These are phyloP conservation scores for Lepidocolaptes lacrymiger DNA, from an alignment of 2,797 vertebrate species.

Conservation along the genomic window DNA sequence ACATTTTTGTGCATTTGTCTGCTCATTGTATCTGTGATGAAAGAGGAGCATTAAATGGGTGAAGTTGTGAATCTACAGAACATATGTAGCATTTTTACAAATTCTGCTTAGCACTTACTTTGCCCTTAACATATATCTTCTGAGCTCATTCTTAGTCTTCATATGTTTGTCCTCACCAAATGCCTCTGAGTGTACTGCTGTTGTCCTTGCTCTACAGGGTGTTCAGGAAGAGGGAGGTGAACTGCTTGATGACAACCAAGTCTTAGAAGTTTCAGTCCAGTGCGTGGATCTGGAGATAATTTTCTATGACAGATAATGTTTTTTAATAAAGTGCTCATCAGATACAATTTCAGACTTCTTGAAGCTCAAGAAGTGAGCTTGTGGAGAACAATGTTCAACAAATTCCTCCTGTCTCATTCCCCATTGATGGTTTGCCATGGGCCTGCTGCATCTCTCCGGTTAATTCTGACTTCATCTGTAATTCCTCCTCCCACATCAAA, in stretches of 20 bases:
- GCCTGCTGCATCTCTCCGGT: not conserved
- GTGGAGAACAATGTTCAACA: not conserved
- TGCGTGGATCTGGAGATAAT: not conserved
- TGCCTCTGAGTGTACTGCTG: not conserved
- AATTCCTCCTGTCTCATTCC: not conserved
- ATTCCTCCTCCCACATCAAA: not conserved
- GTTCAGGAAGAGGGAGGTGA: not conserved
- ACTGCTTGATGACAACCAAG: not conserved
- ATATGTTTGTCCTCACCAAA: not conserved
- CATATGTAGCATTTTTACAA: not conserved
- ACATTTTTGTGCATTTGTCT: not conserved
- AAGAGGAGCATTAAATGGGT: not conserved
- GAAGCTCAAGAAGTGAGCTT: not conserved
- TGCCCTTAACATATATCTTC: not conserved
- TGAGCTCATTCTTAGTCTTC: not conserved
- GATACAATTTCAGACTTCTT: not conserved
- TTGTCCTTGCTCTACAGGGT: not conserved
- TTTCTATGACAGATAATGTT: not conserved
- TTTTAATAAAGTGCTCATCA: not conserved
- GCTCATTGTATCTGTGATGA: not conserved
- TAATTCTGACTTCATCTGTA: not conserved
- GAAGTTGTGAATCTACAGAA: not conserved
- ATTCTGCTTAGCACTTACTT: not conserved
- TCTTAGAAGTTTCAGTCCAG: not conserved
- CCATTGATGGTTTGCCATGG: too few relatives aligned